Evolutionary conservation across 1,140 invertebrate genomes (phyloP).

Genomic region (Harlomillsia oculata): DNA sequence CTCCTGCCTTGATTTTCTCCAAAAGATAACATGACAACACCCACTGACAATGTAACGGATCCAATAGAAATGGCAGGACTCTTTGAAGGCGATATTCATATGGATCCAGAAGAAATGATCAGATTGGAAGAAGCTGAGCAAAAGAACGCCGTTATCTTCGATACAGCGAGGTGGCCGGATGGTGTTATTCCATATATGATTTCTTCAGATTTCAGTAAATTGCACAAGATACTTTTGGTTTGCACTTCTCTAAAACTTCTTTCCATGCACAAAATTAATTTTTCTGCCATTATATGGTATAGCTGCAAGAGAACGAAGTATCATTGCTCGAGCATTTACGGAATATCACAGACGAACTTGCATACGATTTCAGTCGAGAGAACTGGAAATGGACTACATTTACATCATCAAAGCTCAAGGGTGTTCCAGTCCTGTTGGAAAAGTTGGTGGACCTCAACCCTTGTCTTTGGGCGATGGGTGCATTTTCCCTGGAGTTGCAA

Average conservation of each 20-base stretch:
- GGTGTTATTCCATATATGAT: constrained; percentile 42
- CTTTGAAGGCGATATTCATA: constrained; percentile 39
- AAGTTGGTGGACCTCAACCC: constrained; percentile 38
- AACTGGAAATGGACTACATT: constrained; percentile 40
- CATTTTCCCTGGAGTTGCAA: constrained; percentile 56
- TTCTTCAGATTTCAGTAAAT: constrained; percentile 37
- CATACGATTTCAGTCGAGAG: constrained; percentile 40
- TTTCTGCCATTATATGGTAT: constrained; percentile 1
- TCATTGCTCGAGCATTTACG: constrained; percentile 38
- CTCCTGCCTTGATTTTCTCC: not conserved
- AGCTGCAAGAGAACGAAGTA: constrained; percentile 35
- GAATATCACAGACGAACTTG: constrained; percentile 40
- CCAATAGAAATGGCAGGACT: constrained; percentile 39
- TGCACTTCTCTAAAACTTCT: not conserved
- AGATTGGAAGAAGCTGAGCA: no score
- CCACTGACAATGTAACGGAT: constrained; percentile 10
- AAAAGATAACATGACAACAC: no score
- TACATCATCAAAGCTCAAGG: constrained; percentile 38
- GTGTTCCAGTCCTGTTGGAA: constrained; percentile 33
- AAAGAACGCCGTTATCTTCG: constrained; percentile 25
- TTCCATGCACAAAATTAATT: not conserved
- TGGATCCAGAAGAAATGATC: no score
- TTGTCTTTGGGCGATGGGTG: constrained; percentile 55
- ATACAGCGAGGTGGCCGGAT: constrained; percentile 28
- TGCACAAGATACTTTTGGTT: not conserved